Evolutionary conservation across 2,797 vertebrate species (phyloP).

Genomic region (Acrossocheilus wenchowensis): DNA sequence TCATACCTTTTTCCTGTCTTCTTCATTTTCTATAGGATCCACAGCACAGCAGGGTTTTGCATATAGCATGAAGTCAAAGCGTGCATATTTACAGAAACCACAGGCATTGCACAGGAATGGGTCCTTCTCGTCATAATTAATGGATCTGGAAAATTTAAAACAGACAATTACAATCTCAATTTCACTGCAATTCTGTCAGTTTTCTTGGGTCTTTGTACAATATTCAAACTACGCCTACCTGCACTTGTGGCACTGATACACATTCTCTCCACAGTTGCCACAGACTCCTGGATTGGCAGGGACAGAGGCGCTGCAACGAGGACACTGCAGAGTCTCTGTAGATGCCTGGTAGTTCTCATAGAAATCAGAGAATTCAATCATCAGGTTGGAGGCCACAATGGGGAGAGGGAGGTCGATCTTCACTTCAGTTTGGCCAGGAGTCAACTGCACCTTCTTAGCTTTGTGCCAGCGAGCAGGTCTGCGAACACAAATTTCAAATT

Average conservation of each 20-base stretch:
- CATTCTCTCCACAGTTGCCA: conserved; percentile 97
- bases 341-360: conserved; percentile 99
- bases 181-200: not conserved
- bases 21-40: conserved; percentile 98
- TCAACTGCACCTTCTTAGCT: conserved; percentile 97
- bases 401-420: conserved; percentile 97
- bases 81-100: conserved; percentile 98
- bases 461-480: conserved; percentile 99
- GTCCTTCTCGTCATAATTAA: conserved; percentile 98
- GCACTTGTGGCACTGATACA: conserved; percentile 99
- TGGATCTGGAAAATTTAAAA: conserved; percentile 81
- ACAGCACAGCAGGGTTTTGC: conserved; percentile 98
- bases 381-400: conserved; percentile 97
- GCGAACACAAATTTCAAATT: not conserved
- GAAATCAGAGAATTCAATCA: conserved; percentile 99
- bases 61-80: conserved; percentile 98
- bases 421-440: conserved; percentile 96
- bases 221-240: conserved; percentile 73
- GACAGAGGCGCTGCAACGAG: conserved; percentile 95
- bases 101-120: conserved; percentile 98
- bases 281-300: conserved; percentile 98
- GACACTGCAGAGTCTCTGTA: conserved; percentile 97
- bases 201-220: conserved; percentile 5
- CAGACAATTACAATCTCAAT: not conserved
- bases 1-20: conserved; percentile 94